Evolutionary conservation across 2,888 invertebrate genomes (phyloP), one percentile per base, ranked within the genome.

Genomic region (Drosophila trichaetosa): DNA sequence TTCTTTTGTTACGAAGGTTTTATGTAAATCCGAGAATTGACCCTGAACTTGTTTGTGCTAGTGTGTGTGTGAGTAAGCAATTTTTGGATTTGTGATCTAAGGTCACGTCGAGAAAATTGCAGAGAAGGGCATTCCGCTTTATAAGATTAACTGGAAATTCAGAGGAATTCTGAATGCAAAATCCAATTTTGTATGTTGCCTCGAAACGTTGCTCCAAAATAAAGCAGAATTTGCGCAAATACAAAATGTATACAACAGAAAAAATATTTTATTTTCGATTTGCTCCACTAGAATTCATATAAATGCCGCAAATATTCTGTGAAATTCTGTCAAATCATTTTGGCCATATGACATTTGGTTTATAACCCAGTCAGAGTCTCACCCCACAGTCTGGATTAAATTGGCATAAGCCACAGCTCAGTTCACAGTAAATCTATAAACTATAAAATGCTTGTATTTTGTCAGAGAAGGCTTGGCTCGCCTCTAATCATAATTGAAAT

Each of bases 401-500:
- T 60, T 60, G 62, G n/a, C 18, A n/a, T 49, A 58, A 48, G 31
- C 27, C 4, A 56, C 49, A 66, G 46, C 67, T 60, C 61, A 40
- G 40, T 58, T 49, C 46, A 24, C 42, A 58, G 53, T 18, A 31
- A 56, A 49, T 69, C 40, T 49, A 56, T 56, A 46, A 61, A 58
- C 52, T 57, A 46, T 48, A 53, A 51, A 51, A 56, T 34, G 10
- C 46, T 46, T 1, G 27, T n/a, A 51, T 11, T 51, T 10, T 46
- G 29, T 36, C 61, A 34, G 46, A 34, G 34, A 21, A 21, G 64
- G 59, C 29, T 59, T 36, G 63, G 64, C 59, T 40, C 7, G 42
- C 33, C 67, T 56, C 62, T 81, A 73, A 81, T 81, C 81, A 70
- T 81, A 81, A 83, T 81, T 81, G 74, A 83, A 81, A 81, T 81